Percentiles rank a stretch among this genome's conserved stretches.
Conservation (phyloP, 1,140 invertebrate species). For the Trichonephila clavipes region DNA sequence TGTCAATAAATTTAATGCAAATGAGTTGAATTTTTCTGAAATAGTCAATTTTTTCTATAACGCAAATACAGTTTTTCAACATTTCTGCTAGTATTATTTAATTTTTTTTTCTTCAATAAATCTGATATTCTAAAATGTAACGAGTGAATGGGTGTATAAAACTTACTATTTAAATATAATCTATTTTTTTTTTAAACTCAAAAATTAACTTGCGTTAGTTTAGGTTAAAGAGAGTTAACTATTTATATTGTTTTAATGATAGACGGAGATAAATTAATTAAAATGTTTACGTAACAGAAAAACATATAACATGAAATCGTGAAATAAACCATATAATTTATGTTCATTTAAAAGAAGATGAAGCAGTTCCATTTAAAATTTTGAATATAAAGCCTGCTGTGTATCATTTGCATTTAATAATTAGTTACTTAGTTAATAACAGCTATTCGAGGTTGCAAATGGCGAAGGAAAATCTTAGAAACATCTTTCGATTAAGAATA, state of each 20-base stretch:
- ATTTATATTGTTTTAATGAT: neutral
- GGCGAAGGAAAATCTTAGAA: neutral
- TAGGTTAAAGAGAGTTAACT: neutral
- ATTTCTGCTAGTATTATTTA: too few species aligned
- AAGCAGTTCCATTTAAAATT: neutral
- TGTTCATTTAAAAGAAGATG: neutral
- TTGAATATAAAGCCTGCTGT: neutral
- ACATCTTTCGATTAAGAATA: neutral
- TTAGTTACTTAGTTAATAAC: slow-evolving; percentile 3
- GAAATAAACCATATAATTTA: neutral
- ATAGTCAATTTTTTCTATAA: too few species aligned
- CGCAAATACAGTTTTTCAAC: too few species aligned
- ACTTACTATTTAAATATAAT: too few species aligned
- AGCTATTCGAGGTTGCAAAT: neutral
- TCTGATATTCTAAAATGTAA: too few species aligned
- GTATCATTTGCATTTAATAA: slow-evolving; percentile 20
- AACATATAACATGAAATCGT: neutral
- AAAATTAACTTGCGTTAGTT: neutral
- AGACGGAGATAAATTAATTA: neutral
- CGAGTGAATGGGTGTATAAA: too few species aligned
- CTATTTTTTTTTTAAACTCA: too few species aligned
- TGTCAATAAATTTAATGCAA: too few species aligned
- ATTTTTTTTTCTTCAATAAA: too few species aligned
- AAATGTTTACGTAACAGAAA: neutral
- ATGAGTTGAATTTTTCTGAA: too few species aligned